Evolutionary conservation across 2,113 vertebrate genomes (phyloP), one percentile per base, ranked within the genome.

Genomic region (Elgaria multicarinata): DNA sequence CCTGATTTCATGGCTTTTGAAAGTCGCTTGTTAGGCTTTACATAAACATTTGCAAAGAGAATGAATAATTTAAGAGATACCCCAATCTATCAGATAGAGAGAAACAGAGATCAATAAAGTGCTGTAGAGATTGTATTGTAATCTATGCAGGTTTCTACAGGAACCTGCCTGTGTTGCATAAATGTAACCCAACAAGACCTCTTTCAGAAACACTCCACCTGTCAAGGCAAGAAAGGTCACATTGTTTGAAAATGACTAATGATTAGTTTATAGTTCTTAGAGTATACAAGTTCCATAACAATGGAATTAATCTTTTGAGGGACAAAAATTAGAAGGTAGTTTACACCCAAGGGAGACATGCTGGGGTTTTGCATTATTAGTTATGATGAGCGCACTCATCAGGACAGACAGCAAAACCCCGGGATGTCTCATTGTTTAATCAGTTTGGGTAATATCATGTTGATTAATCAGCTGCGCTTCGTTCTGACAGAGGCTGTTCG

Each of bases 191-290:
- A 86, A 92, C 85, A 87, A 93, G 91, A 92, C 87, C 86, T 94
- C 91, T 94, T 93, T 93, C 90, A 92, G 88, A 96, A 94, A 85
- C 93, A 90, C 91, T 92, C 89, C 69, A 78, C 13, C 42, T 92
- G 87, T 89, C 80, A 72, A 94, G 96, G 93, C 94, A 92, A 91
- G 92, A 97, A 97, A 98, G 97, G 97, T 96, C 98, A 97, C 97
- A 97, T 95, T 97, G 97, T 97, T 97, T 97, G 95, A 97, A 98
- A 97, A 97, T 95, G 92, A 96, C 94, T 95, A 94, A 96, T 97
- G 97, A 98, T 98, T 97, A 98, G 98, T 98, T 98, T 98, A 98
- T 94, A 89, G 97, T 97, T 97, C 95, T 96, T 95, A 96, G 97
- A 97, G 97, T 97, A 96, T 96, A 95, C 96, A 97, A 97, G 98